A percentile compares a stretch with the other conserved stretches of the same genome.
These are phyloP conservation scores for Triops cancriformis DNA, from an alignment of 1,140 invertebrate species.

Conservation along the genomic window DNA sequence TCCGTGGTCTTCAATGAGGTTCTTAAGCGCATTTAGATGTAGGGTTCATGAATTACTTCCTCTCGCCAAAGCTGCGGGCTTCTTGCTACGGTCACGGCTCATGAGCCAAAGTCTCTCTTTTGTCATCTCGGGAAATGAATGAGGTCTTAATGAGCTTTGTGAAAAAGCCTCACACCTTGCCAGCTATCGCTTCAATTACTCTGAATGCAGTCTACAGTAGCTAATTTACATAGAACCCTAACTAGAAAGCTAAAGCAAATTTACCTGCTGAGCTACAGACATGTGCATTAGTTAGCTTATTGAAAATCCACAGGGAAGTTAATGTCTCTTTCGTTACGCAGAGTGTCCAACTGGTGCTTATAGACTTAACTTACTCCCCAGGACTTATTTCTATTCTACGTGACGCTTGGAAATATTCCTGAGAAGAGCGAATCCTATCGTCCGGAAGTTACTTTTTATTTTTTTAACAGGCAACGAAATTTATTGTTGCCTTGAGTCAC, in stretches of 20 bases:
- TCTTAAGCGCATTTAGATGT: slow-evolving; percentile 6
- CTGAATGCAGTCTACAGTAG: not conserved
- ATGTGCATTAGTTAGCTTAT: not conserved
- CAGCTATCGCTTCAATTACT: not conserved
- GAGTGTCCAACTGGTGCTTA: not conserved
- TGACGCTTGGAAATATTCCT: no score
- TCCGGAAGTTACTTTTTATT: no score
- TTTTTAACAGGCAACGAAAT: no score
- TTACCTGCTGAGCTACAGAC: not conserved
- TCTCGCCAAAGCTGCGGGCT: not conserved
- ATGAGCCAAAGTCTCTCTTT: not conserved
- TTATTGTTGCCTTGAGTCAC: no score
- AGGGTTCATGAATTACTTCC: slow-evolving; percentile 2
- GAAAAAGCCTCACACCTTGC: not conserved
- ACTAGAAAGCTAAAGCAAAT: not conserved
- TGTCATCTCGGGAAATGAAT: not conserved
- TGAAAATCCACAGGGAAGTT: not conserved
- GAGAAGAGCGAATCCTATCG: no score
- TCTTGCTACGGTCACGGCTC: not conserved
- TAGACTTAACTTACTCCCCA: no score
- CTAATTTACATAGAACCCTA: slow-evolving; percentile 1
- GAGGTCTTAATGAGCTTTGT: not conserved
- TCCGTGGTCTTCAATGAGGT: slow-evolving; percentile 1
- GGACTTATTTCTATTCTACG: no score
- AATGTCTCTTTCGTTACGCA: not conserved